phyloP scores from a whole-genome alignment of 2,888 invertebrate species.

The Thymelicus lineola region DNA sequence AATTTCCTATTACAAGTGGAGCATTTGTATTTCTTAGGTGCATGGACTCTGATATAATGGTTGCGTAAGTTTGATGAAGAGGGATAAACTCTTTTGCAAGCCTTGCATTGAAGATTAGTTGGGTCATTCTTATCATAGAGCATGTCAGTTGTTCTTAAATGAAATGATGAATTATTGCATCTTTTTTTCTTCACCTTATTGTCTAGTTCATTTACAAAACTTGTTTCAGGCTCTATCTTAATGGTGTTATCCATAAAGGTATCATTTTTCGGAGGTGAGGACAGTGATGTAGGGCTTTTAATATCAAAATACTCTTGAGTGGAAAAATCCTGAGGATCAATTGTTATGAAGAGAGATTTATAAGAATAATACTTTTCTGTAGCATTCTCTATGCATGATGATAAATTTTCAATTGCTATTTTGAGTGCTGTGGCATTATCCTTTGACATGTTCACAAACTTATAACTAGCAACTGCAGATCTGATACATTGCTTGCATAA shows the following conservation, averaged over 20 bases:
- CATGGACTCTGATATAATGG: constrained; percentile 65
- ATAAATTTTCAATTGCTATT: constrained; percentile 52
- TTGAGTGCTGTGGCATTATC: constrained; percentile 53
- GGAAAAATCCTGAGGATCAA: constrained; percentile 54
- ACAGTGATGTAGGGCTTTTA: constrained; percentile 43
- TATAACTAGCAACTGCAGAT: constrained; percentile 56
- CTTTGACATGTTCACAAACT: constrained; percentile 55
- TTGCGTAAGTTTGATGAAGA: constrained; percentile 56
- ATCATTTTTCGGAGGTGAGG: constrained; percentile 52
- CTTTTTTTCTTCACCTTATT: constrained; percentile 38
- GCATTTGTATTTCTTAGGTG: constrained; percentile 61
- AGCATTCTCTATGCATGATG: constrained; percentile 50
- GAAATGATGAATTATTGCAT: constrained; percentile 41
- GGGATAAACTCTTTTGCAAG: constrained; percentile 58
- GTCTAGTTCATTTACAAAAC: constrained; percentile 40
- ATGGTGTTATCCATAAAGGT: constrained; percentile 43
- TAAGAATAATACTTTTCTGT: constrained; percentile 44
- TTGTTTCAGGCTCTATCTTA: constrained; percentile 30
- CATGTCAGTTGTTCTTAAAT: constrained; percentile 56
- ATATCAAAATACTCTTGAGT: constrained; percentile 59
- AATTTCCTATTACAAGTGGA: constrained; percentile 57
- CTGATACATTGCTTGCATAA: constrained; percentile 61
- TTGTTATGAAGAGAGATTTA: constrained; percentile 58
- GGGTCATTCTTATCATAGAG: constrained; percentile 53
- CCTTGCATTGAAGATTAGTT: constrained; percentile 56